Base-by-base conservation (phyloP, 2,113 vertebrate species). In the Vidua macroura region DNA sequence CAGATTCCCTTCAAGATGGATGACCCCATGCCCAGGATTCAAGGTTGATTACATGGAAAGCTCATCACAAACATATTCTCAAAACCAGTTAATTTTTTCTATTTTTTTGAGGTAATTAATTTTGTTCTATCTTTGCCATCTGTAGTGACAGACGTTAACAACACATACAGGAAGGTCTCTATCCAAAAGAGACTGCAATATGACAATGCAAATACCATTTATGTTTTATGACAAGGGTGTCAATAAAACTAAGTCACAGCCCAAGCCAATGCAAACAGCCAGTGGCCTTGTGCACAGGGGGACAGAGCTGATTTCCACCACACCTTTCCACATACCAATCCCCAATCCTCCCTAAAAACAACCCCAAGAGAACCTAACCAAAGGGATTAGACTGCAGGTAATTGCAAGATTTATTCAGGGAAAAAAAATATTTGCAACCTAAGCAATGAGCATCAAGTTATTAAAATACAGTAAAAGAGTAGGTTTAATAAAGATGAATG, bases 131-230 rank as follows among this genome's bases (percentile, higher is more conserved):
- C 2, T 82, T 89, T 85, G 24, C 37, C 74, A 83, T 43, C 53
- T 80, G 33, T 58, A 85, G 35, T 18, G 43, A 67, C 55, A 94
- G 58, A 63, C 3, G 4, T 59, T 75, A 79, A 67, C 25, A 82
- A 33, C 24, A 46, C 63, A 44, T 11, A 44, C 7, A 44, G 33
- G 53, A 85, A 78, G 22, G 43, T 52, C 37, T 66, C 77, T 44
- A 79, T 56, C 53, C 35, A 77, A 53, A 46, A 63, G 25, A 77
- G 44, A 85, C 18, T 60, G 48, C 39, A 82, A 75, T 82, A 37
- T 25, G 28, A 92, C 67, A 83, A 62, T 28, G 13, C 52, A 84
- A 94, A 83, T 59, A 89, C 27, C 27, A 59, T n/a, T 78, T 52
- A 20, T 46, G n/a, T 43, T 87, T 86, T 72, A 79, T n/a, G 44